Conservation (phyloP, 2,113 vertebrate genomes). For the Hippocampus guttulatus region DNA sequence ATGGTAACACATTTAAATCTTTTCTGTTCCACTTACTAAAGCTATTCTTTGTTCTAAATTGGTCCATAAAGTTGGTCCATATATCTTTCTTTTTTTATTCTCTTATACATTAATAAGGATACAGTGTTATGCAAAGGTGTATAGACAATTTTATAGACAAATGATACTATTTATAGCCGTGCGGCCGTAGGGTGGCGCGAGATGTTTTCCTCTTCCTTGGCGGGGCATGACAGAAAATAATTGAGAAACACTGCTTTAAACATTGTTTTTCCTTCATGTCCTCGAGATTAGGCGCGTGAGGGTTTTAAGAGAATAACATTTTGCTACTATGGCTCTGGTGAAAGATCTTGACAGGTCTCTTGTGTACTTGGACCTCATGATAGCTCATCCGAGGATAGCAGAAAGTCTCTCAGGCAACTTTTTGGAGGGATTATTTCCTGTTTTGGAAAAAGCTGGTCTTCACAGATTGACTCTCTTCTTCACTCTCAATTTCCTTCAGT, state of each 20-base stretch:
- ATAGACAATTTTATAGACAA: too few species aligned
- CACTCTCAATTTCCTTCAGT: slow-evolving; percentile 14
- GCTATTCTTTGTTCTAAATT: too few species aligned
- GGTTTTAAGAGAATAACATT: slow-evolving; percentile 25
- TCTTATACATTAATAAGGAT: too few species aligned
- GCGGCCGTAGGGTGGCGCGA: too few species aligned
- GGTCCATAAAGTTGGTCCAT: too few species aligned
- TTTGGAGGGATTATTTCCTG: slow-evolving; percentile 66
- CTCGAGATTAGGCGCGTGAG: slow-evolving; percentile 11
- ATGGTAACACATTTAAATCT: too few species aligned
- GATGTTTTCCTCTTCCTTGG: too few species aligned
- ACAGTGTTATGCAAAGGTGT: too few species aligned
- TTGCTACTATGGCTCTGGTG: background rate
- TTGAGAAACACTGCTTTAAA: background rate
- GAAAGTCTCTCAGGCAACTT: slow-evolving; percentile 31
- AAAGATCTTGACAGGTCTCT: slow-evolving; percentile 39
- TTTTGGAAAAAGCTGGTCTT: slow-evolving; percentile 43
- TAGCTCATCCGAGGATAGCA: slow-evolving; percentile 30
- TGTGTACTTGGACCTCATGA: slow-evolving; percentile 11
- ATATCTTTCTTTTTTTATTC: too few species aligned
- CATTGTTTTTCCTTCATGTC: slow-evolving; percentile 12
- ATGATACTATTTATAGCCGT: too few species aligned
- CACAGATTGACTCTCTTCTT: slow-evolving; percentile 26
- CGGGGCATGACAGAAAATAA: too few species aligned
- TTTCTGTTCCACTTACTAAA: too few species aligned